Evolutionary conservation across 53 echinoderm and acorn worm genomes (phyloP), one percentile per base, ranked within the genome.

Genomic region (Paracentrotus lividus): DNA sequence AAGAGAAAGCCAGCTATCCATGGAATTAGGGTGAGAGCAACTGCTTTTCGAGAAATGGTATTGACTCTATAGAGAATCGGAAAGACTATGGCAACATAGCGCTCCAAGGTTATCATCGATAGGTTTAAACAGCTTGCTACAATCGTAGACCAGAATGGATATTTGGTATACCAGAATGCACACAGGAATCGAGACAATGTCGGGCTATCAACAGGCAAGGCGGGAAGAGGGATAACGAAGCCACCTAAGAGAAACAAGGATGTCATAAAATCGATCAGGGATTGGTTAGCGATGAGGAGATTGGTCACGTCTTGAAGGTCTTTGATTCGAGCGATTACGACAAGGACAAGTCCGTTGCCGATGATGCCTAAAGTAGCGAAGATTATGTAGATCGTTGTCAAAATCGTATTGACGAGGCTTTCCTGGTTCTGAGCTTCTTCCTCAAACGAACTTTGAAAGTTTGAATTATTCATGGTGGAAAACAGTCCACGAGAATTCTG

Each of bases 121-220:
- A 77, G 85, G 90, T 94, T 31, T 49, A 27, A 4, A 75, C 91
- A 40, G 95, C 93, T 81, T 6, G 94, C 85, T 29, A 90, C 29
- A 54, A 64, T 64, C 40, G 90, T 81, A 3, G 94, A 93, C 94
- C 96, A 96, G 60, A 96, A 94, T 21, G 93, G 91, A 75, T 96
- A 96, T 72, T 94, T 88, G 6, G 94, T 90, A 77, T 94, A 86
- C 96, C 94, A 96, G 86, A 96, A 18, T 16, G 65, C 85, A 85
- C 96, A 96, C n/a, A 95, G 47, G 29, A 96, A 91, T 29, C 75
- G 34, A 8, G 85, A 57, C 5, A 64, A 13, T 21, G 33, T 31
- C 45, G 10, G 9, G 26, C 27, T 2, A 52, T 33, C 36, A 21
- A 18, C 54, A 43, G 88, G 93, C 34, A 88, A 68, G 88, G 93